Evolutionary conservation across 2,113 vertebrate species (phyloP).

Genomic region (Pelobates fuscus): DNA sequence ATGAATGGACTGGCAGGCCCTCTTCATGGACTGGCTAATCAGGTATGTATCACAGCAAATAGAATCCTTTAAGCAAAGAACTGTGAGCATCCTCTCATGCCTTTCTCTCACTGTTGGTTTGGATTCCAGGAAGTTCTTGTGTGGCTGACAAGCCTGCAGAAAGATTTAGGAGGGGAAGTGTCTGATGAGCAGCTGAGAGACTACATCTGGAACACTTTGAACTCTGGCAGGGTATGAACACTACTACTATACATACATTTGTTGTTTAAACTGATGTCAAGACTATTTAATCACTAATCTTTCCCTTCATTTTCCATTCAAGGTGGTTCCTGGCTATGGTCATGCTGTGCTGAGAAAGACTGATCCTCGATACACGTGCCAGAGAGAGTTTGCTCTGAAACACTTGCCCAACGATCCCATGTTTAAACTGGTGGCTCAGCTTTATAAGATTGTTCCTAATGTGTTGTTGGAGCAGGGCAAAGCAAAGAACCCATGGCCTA

Average conservation of each 20-base stretch:
- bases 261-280: not conserved
- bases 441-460: constrained; percentile 94
- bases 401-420: constrained; percentile 91
- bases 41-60: constrained; percentile 67
- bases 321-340: constrained; percentile 93
- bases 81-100: not conserved
- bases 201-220: constrained; percentile 98
- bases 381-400: constrained; percentile 91
- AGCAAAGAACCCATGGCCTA: constrained; percentile 98
- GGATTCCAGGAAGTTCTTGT: constrained; percentile 87
- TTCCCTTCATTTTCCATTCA: not conserved
- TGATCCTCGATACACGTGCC: constrained; percentile 89
- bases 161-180: constrained; percentile 90
- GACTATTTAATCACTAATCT: not conserved
- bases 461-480: constrained; percentile 95
- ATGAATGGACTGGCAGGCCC: constrained; percentile 95
- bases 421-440: constrained; percentile 91
- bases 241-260: not conserved
- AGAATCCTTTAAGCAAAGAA: not conserved
- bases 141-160: constrained; percentile 91
- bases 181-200: constrained; percentile 89
- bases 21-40: constrained; percentile 93
- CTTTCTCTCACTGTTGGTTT: not conserved
- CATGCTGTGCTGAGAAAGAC: constrained; percentile 93
- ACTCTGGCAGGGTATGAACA: constrained; percentile 87